phyloP scores from a whole-genome alignment of 2,888 invertebrate species.

The Mesorhabditis sp. region DNA sequence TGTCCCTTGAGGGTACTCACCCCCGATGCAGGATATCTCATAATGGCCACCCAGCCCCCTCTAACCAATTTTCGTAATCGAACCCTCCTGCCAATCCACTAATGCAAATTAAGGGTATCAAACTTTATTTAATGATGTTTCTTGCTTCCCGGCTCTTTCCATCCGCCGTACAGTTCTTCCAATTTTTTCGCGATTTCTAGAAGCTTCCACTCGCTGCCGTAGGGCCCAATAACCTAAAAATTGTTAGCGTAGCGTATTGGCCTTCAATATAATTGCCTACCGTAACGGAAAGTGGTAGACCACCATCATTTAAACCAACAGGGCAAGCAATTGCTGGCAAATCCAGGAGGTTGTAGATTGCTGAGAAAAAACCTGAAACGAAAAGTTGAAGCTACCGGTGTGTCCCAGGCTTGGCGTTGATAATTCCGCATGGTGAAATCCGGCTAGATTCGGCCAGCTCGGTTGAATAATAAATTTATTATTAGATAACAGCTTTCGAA shows the following conservation, averaged over 20 bases:
- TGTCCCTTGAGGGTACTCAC: no score
- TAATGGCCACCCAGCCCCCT: no score
- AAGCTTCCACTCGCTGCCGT: slow-evolving; percentile 1
- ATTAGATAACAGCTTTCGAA: neutral
- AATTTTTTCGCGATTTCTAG: neutral
- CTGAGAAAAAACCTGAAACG: neutral
- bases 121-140: neutral
- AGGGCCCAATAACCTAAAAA: neutral
- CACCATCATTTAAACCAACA: neutral
- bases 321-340: neutral
- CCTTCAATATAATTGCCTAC: neutral
- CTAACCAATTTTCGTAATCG: no score
- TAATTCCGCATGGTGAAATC: neutral
- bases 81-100: no score
- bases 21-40: no score
- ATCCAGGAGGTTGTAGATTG: slow-evolving; percentile 1
- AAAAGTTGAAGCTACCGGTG: neutral
- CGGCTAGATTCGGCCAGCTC: neutral
- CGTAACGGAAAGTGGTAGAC: slow-evolving; percentile 3
- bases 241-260: neutral
- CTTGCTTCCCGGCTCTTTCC: neutral
- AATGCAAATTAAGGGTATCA: neutral
- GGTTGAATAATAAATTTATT: neutral
- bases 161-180: neutral
- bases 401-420: neutral